Conservation (phyloP, 2,888 invertebrate species). For the Amblyteles armatorius region DNA sequence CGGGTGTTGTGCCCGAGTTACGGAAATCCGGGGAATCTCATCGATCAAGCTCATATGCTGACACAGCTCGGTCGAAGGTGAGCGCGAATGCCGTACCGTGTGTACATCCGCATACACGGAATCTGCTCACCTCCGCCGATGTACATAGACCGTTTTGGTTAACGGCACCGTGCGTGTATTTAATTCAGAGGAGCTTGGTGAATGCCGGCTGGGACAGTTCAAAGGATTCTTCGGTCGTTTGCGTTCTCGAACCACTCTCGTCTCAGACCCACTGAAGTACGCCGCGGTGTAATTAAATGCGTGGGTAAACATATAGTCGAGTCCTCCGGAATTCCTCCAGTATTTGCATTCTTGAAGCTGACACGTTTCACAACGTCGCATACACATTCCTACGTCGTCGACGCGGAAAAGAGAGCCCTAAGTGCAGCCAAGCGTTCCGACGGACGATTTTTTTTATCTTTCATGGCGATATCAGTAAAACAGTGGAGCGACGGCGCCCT, state of each 20-base stretch:
- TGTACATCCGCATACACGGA: background rate
- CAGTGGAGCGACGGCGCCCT: background rate
- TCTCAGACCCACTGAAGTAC: constrained; percentile 1
- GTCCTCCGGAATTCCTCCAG: background rate
- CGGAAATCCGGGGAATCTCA: constrained; percentile 46
- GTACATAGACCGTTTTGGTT: background rate
- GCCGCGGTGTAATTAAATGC: constrained; percentile 39
- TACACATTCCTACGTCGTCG: background rate
- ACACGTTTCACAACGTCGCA: background rate
- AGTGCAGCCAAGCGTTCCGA: background rate
- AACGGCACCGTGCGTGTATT: constrained; percentile 17
- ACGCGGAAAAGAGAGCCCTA: background rate
- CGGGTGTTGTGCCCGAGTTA: constrained; percentile 41
- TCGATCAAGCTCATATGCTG: constrained; percentile 63
- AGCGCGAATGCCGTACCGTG: constrained; percentile 27
- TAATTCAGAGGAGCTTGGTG: constrained; percentile 18
- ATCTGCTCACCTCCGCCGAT: background rate
- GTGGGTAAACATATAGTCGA: constrained; percentile 11
- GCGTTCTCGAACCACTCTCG: background rate
- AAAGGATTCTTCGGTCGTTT: constrained; percentile 33
- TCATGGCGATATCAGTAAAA: constrained; percentile 10
- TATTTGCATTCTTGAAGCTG: background rate
- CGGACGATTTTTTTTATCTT: constrained; percentile 1
- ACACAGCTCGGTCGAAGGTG: constrained; percentile 7
- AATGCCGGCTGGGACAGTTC: constrained; percentile 27